These are phyloP conservation scores for Otis tarda DNA, from an alignment of 2,113 vertebrate species.

Conservation along the genomic window DNA sequence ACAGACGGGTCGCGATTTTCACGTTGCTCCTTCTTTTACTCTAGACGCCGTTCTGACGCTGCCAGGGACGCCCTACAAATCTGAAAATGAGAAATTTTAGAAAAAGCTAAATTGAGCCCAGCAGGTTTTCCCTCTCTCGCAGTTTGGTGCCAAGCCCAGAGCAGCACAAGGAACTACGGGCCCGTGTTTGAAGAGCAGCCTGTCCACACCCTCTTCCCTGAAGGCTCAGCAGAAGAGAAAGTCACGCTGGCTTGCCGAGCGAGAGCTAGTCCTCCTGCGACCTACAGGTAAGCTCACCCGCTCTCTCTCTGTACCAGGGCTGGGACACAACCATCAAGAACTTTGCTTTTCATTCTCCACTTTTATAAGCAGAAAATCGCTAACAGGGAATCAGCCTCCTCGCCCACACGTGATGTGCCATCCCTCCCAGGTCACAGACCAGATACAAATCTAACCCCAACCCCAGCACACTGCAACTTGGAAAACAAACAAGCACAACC, in stretches of 20 bases:
- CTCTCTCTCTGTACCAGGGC: not conserved
- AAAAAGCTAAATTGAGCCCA: not conserved
- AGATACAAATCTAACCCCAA: not conserved
- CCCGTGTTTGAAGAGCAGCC: conserved; percentile 96
- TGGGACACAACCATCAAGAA: rapidly evolving
- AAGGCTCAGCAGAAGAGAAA: conserved; percentile 89
- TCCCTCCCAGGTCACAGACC: not conserved
- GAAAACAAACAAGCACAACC: not conserved
- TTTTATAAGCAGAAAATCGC: not conserved
- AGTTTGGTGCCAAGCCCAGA: conserved; percentile 65
- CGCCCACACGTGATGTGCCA: rapidly evolving
- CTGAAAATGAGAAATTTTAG: not conserved
- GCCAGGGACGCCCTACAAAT: not conserved
- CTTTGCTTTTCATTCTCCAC: rapidly evolving
- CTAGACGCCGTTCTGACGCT: not conserved
- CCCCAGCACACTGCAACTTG: not conserved
- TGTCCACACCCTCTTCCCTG: conserved; percentile 86
- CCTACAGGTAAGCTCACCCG: conserved; percentile 81
- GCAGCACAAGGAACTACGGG: conserved; percentile 78
- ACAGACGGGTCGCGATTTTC: not conserved
- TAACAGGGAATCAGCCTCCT: not conserved
- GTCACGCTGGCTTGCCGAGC: conserved; percentile 87
- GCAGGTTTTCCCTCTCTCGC: not conserved
- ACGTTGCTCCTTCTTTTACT: not conserved
- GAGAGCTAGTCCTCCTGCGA: conserved; percentile 89